These are phyloP conservation scores for Ptilorrhoa leucosticta DNA, from an alignment of 2,113 vertebrate species.

Conservation along the genomic window DNA sequence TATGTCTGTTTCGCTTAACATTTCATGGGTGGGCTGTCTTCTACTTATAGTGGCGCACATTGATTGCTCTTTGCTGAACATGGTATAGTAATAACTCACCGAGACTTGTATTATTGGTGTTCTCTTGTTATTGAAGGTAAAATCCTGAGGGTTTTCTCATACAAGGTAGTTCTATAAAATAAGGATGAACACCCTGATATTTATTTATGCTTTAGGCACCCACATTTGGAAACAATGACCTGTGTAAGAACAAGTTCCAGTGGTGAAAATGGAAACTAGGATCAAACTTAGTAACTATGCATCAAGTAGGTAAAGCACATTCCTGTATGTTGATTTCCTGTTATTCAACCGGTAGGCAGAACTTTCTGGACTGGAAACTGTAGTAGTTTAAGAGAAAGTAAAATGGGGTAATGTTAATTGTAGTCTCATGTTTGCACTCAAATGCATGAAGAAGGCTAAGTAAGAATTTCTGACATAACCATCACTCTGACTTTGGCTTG, in stretches of 20 bases:
- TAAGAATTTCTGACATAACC: neutral
- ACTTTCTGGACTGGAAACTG: neutral
- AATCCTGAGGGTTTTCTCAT: neutral
- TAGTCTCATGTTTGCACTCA: neutral
- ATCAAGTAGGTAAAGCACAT: neutral
- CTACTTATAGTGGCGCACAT: neutral
- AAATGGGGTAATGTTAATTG: neutral
- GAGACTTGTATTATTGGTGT: neutral
- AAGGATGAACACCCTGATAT: neutral
- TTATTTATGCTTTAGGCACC: neutral
- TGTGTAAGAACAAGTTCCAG: neutral
- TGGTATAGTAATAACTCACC: neutral
- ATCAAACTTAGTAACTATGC: neutral
- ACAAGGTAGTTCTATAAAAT: neutral
- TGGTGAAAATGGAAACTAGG: neutral
- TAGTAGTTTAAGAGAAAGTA: neutral
- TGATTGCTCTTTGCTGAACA: neutral
- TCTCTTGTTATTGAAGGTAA: neutral
- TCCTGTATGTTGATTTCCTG: neutral
- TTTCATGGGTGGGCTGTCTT: neutral
- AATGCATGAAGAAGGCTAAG: neutral
- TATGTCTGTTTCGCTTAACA: neutral
- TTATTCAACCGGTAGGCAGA: neutral
- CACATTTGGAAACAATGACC: neutral
- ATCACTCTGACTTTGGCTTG: neutral